Conservation (phyloP, 2,888 invertebrate species). For the Agriopis aurantiaria region DNA sequence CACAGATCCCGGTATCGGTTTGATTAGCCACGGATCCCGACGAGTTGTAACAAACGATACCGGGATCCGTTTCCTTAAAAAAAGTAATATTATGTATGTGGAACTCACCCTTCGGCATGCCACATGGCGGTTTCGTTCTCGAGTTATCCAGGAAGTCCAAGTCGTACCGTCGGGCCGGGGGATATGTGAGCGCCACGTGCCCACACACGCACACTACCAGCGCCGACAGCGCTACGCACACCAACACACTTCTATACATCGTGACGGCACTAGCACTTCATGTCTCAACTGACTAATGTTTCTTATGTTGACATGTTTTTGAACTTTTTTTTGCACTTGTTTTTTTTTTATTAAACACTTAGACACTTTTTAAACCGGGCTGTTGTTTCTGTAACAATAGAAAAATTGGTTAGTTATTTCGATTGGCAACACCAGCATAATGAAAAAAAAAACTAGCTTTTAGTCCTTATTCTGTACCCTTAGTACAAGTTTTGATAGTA, state of each 20-base stretch:
- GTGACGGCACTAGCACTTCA: slow-evolving; percentile 31
- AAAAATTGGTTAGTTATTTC: slow-evolving; percentile 1
- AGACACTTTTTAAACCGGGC: background rate
- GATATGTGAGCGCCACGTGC: slow-evolving; percentile 96
- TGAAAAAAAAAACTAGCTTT: too few species aligned
- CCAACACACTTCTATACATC: slow-evolving; percentile 54
- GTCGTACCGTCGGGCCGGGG: slow-evolving; percentile 95
- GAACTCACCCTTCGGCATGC: slow-evolving; percentile 96
- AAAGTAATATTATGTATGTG: too few species aligned
- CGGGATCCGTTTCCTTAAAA: too few species aligned
- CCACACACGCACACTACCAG: slow-evolving; percentile 63
- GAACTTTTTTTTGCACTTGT: slow-evolving; percentile 5
- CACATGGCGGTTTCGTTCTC: slow-evolving; percentile 96
- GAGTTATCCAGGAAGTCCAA: slow-evolving; percentile 97
- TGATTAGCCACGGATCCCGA: too few species aligned
- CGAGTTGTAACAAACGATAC: too few species aligned
- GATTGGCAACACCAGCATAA: background rate
- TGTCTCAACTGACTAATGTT: background rate
- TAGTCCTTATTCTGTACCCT: too few species aligned
- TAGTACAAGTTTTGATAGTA: too few species aligned
- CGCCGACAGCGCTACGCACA: slow-evolving; percentile 61
- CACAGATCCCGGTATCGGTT: too few species aligned
- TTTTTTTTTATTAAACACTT: slow-evolving; percentile 3
- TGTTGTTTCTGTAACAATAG: slow-evolving; percentile 24
- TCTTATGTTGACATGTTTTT: background rate